Percentiles rank a stretch among this genome's conserved stretches.
Evolutionary conservation across 2,888 invertebrate species (phyloP).

Genomic region (Nemoura dubitans): DNA sequence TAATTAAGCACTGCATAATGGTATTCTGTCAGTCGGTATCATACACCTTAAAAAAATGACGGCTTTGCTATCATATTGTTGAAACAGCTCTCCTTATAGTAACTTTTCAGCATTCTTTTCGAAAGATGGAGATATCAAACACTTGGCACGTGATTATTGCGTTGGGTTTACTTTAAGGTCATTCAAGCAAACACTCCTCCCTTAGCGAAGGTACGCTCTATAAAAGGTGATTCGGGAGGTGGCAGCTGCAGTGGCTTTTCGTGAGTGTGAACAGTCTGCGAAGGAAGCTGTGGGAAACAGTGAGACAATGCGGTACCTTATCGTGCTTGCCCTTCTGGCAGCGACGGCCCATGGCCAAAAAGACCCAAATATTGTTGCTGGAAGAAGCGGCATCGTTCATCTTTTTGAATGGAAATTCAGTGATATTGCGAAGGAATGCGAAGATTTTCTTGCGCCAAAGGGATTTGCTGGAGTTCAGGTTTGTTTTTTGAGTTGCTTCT

Average conservation of each 20-base stretch:
- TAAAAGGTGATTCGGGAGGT: background rate
- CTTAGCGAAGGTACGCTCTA: background rate
- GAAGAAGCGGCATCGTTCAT: constrained; percentile 67
- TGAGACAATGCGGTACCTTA: background rate
- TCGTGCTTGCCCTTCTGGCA: background rate
- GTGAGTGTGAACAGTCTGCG: background rate
- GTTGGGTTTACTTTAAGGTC: background rate
- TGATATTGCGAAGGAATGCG: constrained; percentile 76
- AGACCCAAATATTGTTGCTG: constrained; percentile 62
- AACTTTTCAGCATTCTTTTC: background rate
- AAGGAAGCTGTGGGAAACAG: background rate
- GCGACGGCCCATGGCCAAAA: constrained; percentile 55
- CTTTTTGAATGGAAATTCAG: constrained; percentile 78
- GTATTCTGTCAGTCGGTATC: background rate
- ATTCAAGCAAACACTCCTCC: background rate
- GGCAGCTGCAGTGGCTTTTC: background rate
- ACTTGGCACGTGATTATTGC: background rate
- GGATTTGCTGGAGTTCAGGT: constrained; percentile 78
- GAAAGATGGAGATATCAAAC: background rate
- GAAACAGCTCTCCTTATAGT: background rate
- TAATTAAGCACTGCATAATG: background rate
- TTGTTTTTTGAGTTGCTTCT: constrained; percentile 42
- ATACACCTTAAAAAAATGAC: background rate
- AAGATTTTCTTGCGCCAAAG: constrained; percentile 70
- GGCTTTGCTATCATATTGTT: background rate